These are phyloP conservation scores for Scyliorhinus canicula DNA, from an alignment of 2,797 vertebrate genomes.

Conservation along the genomic window DNA sequence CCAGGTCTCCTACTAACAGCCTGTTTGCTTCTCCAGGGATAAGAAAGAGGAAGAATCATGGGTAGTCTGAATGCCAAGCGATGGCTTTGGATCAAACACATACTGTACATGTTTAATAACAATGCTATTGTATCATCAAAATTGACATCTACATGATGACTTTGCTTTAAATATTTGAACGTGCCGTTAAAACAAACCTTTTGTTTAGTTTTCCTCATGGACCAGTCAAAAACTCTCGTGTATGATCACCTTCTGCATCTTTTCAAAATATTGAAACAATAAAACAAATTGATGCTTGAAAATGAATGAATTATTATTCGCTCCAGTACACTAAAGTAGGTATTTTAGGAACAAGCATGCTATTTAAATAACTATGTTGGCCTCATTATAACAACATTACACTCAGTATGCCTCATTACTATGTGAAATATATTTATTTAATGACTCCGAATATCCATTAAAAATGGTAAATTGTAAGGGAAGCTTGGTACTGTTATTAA, in stretches of 20 bases:
- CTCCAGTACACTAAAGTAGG: not conserved
- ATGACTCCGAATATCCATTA: not conserved
- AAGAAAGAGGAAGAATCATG: not conserved
- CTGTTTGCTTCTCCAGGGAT: not conserved
- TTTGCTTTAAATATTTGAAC: not conserved
- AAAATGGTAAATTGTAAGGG: not conserved
- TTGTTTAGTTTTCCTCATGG: not conserved
- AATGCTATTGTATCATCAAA: not conserved
- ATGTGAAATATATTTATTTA: not conserved
- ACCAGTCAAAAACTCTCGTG: not conserved
- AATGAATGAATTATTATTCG: not conserved
- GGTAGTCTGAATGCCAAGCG: not conserved
- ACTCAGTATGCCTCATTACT: not conserved
- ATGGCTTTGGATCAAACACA: not conserved
- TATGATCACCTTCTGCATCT: not conserved
- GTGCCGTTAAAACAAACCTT: not conserved
- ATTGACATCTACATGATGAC: not conserved
- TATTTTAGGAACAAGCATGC: not conserved
- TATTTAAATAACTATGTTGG: not conserved
- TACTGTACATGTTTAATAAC: not conserved
- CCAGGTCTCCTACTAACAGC: not conserved
- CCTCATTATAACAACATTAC: constrained; percentile 1
- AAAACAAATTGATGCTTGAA: not conserved
- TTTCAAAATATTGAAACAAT: constrained; percentile 11
- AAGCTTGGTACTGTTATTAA: not conserved